These are phyloP conservation scores for Anableps anableps DNA, from an alignment of 2,797 vertebrate species.

Conservation along the genomic window DNA sequence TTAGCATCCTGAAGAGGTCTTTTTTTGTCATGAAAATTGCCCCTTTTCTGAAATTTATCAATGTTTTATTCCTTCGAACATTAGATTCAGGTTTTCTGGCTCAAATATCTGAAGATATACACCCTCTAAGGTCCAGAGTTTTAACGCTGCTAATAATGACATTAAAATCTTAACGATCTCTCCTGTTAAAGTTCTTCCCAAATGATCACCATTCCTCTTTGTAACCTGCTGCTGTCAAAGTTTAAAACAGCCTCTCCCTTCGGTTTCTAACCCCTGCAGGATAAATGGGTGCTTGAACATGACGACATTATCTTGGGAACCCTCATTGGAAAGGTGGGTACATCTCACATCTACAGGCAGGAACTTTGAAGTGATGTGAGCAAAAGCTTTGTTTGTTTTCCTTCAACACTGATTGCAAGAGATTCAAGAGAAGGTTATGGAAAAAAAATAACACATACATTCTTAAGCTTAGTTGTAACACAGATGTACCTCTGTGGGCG, in stretches of 20 bases:
- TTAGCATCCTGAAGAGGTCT: too few relatives aligned
- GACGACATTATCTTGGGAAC: slow-evolving; percentile 91
- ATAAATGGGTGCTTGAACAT: slow-evolving; percentile 96
- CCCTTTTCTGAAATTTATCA: neutral
- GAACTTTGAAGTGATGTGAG: neutral
- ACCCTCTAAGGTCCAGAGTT: neutral
- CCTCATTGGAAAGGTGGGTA: slow-evolving; percentile 90
- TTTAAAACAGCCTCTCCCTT: slow-evolving; percentile 2
- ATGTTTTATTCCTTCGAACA: neutral
- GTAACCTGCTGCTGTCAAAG: neutral
- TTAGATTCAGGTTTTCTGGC: neutral
- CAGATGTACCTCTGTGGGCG: neutral
- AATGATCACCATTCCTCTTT: neutral
- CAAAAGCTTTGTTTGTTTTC: neutral
- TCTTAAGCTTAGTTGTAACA: neutral
- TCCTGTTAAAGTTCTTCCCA: neutral
- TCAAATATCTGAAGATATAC: neutral
- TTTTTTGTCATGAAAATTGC: neutral
- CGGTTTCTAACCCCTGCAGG: slow-evolving; percentile 76
- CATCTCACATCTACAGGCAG: slow-evolving; percentile 12
- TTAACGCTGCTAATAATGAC: neutral
- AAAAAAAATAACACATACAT: neutral
- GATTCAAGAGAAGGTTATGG: neutral
- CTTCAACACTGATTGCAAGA: neutral
- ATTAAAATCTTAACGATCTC: neutral